A percentile compares a stretch with the other conserved stretches of the same genome.
These are phyloP conservation scores for Pampusana beccarii DNA, from an alignment of 2,113 vertebrate genomes.

Conservation along the genomic window DNA sequence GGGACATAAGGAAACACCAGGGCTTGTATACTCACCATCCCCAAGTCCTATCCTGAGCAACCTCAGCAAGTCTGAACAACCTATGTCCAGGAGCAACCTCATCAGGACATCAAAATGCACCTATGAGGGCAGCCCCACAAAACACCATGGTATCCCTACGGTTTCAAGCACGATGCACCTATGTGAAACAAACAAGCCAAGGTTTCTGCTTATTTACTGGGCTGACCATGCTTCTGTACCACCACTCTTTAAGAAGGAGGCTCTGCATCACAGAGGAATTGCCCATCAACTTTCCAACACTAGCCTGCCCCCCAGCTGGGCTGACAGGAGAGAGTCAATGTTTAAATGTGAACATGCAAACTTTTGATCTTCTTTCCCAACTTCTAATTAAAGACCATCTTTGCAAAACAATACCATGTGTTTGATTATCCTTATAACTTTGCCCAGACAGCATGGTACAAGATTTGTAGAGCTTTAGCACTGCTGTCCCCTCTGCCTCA, in stretches of 20 bases:
- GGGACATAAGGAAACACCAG: not conserved
- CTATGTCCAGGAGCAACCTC: not conserved
- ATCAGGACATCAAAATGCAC: not conserved
- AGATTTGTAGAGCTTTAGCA: not conserved
- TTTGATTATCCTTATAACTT: not conserved
- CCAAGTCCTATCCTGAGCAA: rapidly evolving
- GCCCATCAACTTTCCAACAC: not conserved
- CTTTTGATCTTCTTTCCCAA: not conserved
- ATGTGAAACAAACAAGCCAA: not conserved
- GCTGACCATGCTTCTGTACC: not conserved
- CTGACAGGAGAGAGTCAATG: not conserved
- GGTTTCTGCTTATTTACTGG: not conserved
- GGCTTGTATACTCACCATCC: not conserved
- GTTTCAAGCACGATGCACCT: not conserved
- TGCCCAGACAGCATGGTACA: not conserved
- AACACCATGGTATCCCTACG: rapidly evolving
- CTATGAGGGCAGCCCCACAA: not conserved
- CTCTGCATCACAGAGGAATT: not conserved
- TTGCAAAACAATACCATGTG: not conserved
- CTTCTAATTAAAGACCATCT: not conserved
- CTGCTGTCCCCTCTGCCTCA: not conserved
- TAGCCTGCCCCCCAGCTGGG: not conserved
- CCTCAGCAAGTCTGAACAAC: not conserved
- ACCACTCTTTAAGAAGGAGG: not conserved
- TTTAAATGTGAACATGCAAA: not conserved